phyloP scores from a whole-genome alignment of 2,888 invertebrate genomes.

The Ormyrus rosae region DNA sequence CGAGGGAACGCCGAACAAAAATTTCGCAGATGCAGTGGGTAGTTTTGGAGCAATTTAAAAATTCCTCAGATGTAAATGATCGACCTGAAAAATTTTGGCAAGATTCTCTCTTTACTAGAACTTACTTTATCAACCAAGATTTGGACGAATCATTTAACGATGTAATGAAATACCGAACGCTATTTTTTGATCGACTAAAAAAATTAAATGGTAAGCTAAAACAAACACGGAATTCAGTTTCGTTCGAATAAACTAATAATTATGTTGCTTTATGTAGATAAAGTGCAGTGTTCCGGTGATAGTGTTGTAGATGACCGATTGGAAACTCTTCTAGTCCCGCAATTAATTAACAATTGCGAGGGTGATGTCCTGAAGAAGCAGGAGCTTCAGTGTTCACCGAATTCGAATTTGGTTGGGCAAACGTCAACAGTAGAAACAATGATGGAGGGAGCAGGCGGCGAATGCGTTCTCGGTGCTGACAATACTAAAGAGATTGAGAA shows the following conservation, averaged over 20 bases:
- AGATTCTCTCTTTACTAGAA: slow-evolving; percentile 65
- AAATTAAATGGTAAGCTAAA: slow-evolving; percentile 64
- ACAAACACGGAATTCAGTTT: neutral
- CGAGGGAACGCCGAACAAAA: slow-evolving; percentile 66
- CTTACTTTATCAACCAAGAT: slow-evolving; percentile 66
- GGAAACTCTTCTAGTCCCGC: neutral
- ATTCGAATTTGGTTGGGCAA: too few species aligned
- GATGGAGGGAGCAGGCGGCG: too few species aligned
- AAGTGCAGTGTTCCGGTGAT: slow-evolving; percentile 3
- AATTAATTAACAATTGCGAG: neutral
- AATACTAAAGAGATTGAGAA: too few species aligned
- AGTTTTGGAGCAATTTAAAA: slow-evolving; percentile 35
- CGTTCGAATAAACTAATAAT: too few species aligned
- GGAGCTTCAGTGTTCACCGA: too few species aligned
- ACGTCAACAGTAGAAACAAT: too few species aligned
- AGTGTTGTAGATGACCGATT: neutral
- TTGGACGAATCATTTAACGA: slow-evolving; percentile 67
- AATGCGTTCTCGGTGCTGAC: too few species aligned
- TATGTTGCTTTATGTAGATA: neutral
- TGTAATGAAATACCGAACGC: slow-evolving; percentile 62
- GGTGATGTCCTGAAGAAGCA: too few species aligned
- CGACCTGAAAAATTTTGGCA: slow-evolving; percentile 60
- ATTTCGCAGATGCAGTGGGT: slow-evolving; percentile 68
- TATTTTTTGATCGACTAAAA: slow-evolving; percentile 63
- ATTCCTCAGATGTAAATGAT: neutral